Evolutionary conservation across 2,113 vertebrate genomes (phyloP).

Genomic region (Agapornis roseicollis): DNA sequence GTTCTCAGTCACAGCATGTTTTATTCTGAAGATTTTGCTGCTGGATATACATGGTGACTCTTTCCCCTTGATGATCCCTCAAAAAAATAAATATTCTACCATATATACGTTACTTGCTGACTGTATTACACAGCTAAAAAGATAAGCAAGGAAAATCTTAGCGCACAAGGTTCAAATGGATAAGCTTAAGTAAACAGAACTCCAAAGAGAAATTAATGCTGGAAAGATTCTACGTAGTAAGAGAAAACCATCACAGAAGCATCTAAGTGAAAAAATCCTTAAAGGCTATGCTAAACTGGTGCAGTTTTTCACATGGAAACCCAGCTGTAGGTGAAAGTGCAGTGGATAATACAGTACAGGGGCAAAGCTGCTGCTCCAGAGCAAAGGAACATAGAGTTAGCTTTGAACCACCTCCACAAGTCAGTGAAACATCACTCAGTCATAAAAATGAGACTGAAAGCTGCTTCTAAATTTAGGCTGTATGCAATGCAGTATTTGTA

Average conservation of each 20-base stretch:
- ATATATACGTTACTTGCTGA: not conserved
- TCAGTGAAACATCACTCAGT: not conserved
- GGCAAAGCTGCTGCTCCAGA: not conserved
- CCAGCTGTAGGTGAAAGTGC: not conserved
- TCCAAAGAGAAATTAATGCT: not conserved
- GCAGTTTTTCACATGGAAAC: not conserved
- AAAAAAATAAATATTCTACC: not conserved
- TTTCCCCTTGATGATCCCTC: not conserved
- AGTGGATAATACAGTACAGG: not conserved
- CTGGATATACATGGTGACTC: not conserved
- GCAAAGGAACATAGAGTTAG: not conserved
- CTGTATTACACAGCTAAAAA: not conserved
- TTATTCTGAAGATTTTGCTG: not conserved
- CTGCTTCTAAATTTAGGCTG: not conserved
- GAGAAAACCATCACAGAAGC: not conserved
- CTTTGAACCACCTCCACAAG: not conserved
- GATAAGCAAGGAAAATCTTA: not conserved
- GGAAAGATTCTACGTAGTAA: accelerated
- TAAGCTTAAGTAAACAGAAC: not conserved
- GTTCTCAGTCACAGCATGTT: not conserved
- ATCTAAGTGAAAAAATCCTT: not conserved
- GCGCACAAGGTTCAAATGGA: not conserved
- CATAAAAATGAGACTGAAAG: not conserved
- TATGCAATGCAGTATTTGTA: not conserved
- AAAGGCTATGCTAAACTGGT: not conserved